phyloP scores from a whole-genome alignment of 2,888 invertebrate species.

The Drosophila nr. fundita region DNA sequence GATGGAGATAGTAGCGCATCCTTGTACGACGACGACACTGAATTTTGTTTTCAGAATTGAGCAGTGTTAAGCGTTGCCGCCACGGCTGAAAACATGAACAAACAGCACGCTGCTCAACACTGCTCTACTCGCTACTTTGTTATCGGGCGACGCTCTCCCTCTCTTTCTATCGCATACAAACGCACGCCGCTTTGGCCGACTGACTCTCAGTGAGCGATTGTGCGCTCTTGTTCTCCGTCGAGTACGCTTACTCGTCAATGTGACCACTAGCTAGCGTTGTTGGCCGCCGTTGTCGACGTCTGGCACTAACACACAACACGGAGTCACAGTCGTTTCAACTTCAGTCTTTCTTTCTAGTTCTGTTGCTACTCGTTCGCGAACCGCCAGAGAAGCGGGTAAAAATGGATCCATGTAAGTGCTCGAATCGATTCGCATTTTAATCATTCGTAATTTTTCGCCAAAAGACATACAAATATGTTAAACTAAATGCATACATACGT shows the following conservation, averaged over 20 bases:
- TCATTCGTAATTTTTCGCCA: background rate
- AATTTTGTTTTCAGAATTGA: conserved; percentile 36
- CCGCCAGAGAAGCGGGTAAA: conserved; percentile 98
- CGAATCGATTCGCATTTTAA: background rate
- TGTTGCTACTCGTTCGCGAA: conserved; percentile 87
- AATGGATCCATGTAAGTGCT: conserved; percentile 86
- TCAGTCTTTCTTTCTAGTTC: conserved; percentile 83
- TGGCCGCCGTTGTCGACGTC: conserved; percentile 48
- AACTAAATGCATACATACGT: background rate
- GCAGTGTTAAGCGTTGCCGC: conserved; percentile 33
- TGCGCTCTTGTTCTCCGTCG: conserved; percentile 39
- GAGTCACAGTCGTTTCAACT: conserved; percentile 70
- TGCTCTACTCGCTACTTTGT: conserved; percentile 53
- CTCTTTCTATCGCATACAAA: conserved; percentile 29
- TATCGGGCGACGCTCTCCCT: conserved; percentile 53
- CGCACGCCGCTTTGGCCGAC: conserved; percentile 32
- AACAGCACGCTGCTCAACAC: conserved; percentile 44
- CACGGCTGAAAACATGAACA: conserved; percentile 40
- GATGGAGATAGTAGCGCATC: conserved; percentile 44
- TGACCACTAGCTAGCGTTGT: conserved; percentile 36
- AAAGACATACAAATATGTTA: background rate
- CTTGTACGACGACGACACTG: conserved; percentile 26
- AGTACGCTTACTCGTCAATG: conserved; percentile 51
- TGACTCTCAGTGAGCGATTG: conserved; percentile 49
- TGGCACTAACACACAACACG: conserved; percentile 49